Conservation (phyloP, 2,888 invertebrate genomes). For the Stegophylla sp. region DNA sequence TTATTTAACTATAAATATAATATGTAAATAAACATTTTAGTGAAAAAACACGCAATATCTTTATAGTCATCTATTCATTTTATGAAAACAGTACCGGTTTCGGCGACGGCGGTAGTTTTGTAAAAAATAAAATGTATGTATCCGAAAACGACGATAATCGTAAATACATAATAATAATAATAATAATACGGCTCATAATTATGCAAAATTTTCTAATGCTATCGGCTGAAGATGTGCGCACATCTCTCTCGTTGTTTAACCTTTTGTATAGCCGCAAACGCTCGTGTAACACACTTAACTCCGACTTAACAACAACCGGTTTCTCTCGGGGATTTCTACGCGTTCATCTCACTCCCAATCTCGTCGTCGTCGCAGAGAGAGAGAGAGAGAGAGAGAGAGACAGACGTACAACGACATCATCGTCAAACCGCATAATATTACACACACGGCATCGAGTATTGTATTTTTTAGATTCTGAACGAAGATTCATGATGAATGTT, state of each 20-base stretch:
- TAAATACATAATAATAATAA: background rate
- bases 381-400: too few species aligned
- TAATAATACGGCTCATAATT: background rate
- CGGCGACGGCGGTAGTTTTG: background rate
- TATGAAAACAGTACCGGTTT: background rate
- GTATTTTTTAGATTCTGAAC: too few species aligned
- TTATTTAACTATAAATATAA: background rate
- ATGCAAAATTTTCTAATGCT: background rate
- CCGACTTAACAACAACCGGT: slow-evolving; percentile 13
- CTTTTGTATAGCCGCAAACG: background rate
- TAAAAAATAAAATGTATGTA: background rate
- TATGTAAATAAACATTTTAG: too few species aligned
- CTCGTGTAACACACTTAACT: background rate
- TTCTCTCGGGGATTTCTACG: slow-evolving; percentile 13
- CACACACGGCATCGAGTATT: too few species aligned
- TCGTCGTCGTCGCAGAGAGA: too few species aligned
- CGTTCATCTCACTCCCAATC: background rate
- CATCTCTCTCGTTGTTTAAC: background rate
- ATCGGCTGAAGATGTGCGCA: slow-evolving; percentile 7
- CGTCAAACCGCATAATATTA: too few species aligned
- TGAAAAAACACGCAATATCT: too few species aligned
- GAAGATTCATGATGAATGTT: too few species aligned
- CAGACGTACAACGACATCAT: background rate
- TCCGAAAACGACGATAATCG: background rate
- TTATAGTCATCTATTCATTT: background rate